Evolutionary conservation across 2,113 vertebrate species (phyloP), one percentile per base, ranked within the genome.

Genomic region (Oreochromis tanganicae): DNA sequence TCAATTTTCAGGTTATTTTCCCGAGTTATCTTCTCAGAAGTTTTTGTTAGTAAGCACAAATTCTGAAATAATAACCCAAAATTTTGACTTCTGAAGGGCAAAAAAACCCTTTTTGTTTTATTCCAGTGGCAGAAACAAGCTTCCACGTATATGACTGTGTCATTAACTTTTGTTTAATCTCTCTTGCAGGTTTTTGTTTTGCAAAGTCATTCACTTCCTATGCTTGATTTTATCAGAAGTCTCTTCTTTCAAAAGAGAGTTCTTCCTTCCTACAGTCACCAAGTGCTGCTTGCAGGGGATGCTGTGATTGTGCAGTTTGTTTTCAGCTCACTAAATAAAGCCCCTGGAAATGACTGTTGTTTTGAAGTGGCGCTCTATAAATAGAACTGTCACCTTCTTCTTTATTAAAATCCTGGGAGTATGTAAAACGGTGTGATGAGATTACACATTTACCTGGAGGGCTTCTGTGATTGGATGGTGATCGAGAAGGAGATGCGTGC

Each of bases 391-490:
- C 71, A 32, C 24, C 24, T 78, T 50, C 43, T 50, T 78, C 43
- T 50, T 32, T 41, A 48, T 50, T 41, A 32, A 61, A 55, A 66
- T 10, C 38, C 4, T 6, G 4, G 27, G 21, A 46, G 27, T n/a
- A 68, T 3, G 85, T 41, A 10, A 36, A 54, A 56, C 34, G 12
- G 4, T 55, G 27, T 46, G 9, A 56, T 3, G 9, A 17, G 41
- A 75, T 36, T 7, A 12, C 48, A 80, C 7, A 52, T 57, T 89
- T 90, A 95, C 95, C 95, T 94, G 91, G 12, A 21, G 93, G 91
- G 63, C 87, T 91, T 48, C 79, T 89, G 75, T 50, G 88, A 61
- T 41, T 90, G 89, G 94, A 85, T 0, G 92, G 85, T 0, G 94
- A 87, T 9, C 87, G 90, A 17, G 83, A 84, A 34, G 95, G 94